These are phyloP conservation scores for Pheosia gnoma DNA, from an alignment of 2,888 invertebrate genomes.

Conservation along the genomic window DNA sequence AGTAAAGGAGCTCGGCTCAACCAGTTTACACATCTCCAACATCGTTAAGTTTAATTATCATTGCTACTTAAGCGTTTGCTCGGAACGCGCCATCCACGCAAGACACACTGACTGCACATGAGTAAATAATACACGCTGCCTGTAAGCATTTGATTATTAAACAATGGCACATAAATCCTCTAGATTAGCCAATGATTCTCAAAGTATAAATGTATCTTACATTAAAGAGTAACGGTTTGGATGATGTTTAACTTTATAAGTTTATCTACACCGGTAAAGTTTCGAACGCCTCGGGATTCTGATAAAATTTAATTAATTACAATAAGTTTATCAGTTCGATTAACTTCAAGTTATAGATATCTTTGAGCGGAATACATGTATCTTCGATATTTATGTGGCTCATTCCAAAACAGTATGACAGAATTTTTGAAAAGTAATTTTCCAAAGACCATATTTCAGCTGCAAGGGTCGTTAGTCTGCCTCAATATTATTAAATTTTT, in stretches of 20 bases:
- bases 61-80: slow-evolving; percentile 65
- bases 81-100: slow-evolving; percentile 37
- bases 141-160: slow-evolving; percentile 1
- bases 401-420: slow-evolving; percentile 1
- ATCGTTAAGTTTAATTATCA: slow-evolving; percentile 76
- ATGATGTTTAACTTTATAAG: slow-evolving; percentile 38
- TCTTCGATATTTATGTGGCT: background rate
- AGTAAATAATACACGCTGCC: slow-evolving; percentile 31
- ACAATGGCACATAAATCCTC: background rate
- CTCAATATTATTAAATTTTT: slow-evolving; percentile 13
- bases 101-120: slow-evolving; percentile 35
- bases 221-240: slow-evolving; percentile 31
- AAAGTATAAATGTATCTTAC: slow-evolving; percentile 12
- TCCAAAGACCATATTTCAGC: slow-evolving; percentile 16
- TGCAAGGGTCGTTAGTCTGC: slow-evolving; percentile 7
- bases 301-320: slow-evolving; percentile 23
- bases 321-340: slow-evolving; percentile 19
- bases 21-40: slow-evolving; percentile 75
- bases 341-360: slow-evolving; percentile 6
- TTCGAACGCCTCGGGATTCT: slow-evolving; percentile 14
- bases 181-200: slow-evolving; percentile 1
- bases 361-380: background rate
- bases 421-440: slow-evolving; percentile 3
- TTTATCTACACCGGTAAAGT: slow-evolving; percentile 25
- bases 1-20: slow-evolving; percentile 67